Percentiles rank a stretch among this genome's conserved stretches.
Evolutionary conservation across 2,113 vertebrate genomes (phyloP).

Genomic region (Bujurquina vittata): DNA sequence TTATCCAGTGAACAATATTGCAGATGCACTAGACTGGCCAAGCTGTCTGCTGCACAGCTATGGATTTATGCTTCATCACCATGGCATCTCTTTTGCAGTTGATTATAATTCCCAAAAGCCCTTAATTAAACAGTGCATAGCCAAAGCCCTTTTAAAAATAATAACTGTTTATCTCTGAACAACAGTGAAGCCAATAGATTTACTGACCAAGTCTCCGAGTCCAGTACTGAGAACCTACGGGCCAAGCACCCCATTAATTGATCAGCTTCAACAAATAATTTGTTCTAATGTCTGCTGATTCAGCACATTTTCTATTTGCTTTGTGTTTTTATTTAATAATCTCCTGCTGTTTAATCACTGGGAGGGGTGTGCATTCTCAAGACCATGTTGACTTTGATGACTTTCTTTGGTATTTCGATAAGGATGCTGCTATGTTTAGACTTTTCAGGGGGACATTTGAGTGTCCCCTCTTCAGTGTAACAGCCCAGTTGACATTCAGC

Average conservation of each 20-base stretch:
- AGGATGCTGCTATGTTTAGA: constrained; percentile 8
- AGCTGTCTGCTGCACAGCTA: constrained; percentile 59
- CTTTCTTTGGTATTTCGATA: constrained; percentile 35
- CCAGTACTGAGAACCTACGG: constrained; percentile 28
- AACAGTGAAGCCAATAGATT: constrained; percentile 60
- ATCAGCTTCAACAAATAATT: constrained; percentile 39
- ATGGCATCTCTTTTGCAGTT: constrained; percentile 72
- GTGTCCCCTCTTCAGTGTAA: not conserved
- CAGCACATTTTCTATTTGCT: constrained; percentile 29
- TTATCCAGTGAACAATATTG: constrained; percentile 64
- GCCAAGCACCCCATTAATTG: constrained; percentile 56
- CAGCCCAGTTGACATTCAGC: constrained; percentile 43
- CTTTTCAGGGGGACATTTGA: constrained; percentile 18
- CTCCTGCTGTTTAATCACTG: constrained; percentile 12
- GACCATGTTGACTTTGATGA: constrained; percentile 30
- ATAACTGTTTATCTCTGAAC: constrained; percentile 70
- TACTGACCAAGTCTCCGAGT: constrained; percentile 53
- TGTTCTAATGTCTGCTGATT: constrained; percentile 50
- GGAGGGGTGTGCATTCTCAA: not conserved
- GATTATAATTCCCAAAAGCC: constrained; percentile 78
- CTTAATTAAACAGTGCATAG: constrained; percentile 75
- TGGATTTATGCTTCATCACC: constrained; percentile 78
- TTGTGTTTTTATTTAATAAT: constrained; percentile 9
- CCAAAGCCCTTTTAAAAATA: constrained; percentile 39
- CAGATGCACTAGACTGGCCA: constrained; percentile 59